phyloP scores from a whole-genome alignment of 2,797 vertebrate species.

The Pseudomugil gertrudae region DNA sequence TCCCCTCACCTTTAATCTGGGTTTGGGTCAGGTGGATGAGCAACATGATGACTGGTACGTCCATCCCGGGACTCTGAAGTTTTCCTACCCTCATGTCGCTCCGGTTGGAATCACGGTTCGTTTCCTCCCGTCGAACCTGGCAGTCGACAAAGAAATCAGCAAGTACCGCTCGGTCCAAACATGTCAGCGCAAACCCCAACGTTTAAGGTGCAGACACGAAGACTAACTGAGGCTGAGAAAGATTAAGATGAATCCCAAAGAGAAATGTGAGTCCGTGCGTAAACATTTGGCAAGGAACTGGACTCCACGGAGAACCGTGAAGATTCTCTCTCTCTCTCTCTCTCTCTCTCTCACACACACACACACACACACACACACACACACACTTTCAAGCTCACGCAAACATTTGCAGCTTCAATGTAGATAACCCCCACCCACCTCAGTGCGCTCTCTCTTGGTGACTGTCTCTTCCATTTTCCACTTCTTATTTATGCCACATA shows the following conservation, averaged over 20 bases:
- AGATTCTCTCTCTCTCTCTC: not conserved
- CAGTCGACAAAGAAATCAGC: not conserved
- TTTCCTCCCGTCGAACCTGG: not conserved
- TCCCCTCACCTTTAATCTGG: conserved; percentile 54
- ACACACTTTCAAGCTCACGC: too few relatives aligned
- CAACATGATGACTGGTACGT: conserved; percentile 49
- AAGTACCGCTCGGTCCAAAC: conserved; percentile 14
- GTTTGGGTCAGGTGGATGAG: conserved; percentile 51
- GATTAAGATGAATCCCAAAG: not conserved
- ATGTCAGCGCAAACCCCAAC: not conserved
- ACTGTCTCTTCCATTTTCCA: not conserved
- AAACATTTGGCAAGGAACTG: conserved; percentile 12
- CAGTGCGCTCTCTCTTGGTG: not conserved
- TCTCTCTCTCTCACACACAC: not conserved
- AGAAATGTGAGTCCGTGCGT: conserved; percentile 2
- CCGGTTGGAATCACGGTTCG: not conserved
- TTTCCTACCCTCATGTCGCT: conserved; percentile 23
- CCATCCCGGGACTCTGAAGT: conserved; percentile 39
- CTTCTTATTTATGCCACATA: not conserved
- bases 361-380: not conserved
- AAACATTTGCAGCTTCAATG: not conserved
- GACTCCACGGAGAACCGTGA: not conserved
- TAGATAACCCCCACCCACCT: not conserved
- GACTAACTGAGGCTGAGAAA: not conserved
- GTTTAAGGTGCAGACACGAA: not conserved